Evolutionary conservation across 2,888 invertebrate species (phyloP), one percentile per base, ranked within the genome.

Genomic region (Masnerella sp.): DNA sequence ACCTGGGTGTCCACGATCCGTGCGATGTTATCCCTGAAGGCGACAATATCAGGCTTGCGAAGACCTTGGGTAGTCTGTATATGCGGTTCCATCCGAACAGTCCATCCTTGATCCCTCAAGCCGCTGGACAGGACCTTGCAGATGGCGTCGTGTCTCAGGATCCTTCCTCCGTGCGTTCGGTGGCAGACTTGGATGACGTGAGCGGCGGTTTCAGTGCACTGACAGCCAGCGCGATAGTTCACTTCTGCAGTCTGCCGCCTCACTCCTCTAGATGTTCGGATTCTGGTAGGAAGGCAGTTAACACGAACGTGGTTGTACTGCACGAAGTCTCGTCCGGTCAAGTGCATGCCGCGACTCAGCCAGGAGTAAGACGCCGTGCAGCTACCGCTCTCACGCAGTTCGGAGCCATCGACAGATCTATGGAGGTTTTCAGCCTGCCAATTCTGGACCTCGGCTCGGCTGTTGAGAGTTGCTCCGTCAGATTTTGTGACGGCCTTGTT

Each of bases 151-250:
- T 88, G 86, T 5, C 86, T 75, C 34, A 76, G 17, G 0, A 87
- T 77, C 1, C 83, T 72, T 2, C 81, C 85, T 75, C 83, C 84
- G 71, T 87, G 85, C 1, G 85, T 87, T 30, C 84, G 43, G 36
- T 71, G 72, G 70, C 85, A 86, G 17, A 56, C 56, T 51, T 87
- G 85, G 34, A 85, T 78, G 11, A 81, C 61, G 47, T 85, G 85
- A 5, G 81, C 82, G 22, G 81, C 79, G 0, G 85, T 85, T 68
- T 87, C 84, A 28, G 71, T 75, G 0, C 75, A 70, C 49, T 47
- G 58, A 75, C 84, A 86, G 1, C 83, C 83, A 1, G 82, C 84
- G 17, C 85, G 80, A 64, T 84, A 85, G 49, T 11, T 11, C 7
- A 32, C 36, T 11, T 61, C 62, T 5, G 1, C 1, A 9, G 22